Conservation (phyloP, 2,113 vertebrate genomes). For the Lasiurus borealis region DNA sequence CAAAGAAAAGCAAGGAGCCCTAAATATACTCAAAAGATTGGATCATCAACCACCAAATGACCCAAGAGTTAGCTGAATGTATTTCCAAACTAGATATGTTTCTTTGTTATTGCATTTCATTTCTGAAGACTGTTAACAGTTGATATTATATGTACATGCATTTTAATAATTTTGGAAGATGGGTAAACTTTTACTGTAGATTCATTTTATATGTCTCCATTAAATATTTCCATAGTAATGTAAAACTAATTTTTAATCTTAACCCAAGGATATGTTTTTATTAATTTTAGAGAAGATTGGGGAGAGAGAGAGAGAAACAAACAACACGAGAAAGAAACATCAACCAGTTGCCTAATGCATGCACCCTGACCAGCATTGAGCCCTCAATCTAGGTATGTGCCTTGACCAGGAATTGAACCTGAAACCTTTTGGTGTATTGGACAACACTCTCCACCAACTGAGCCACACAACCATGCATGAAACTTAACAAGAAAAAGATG, state of each 20-base stretch:
- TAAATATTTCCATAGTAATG: not conserved
- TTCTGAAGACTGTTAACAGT: not conserved
- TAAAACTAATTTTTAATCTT: not conserved
- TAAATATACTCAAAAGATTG: not conserved
- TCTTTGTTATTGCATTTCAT: conserved; percentile 19
- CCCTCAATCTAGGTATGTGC: not conserved
- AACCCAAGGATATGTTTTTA: not conserved
- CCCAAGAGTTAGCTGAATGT: conserved; percentile 7
- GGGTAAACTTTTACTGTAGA: not conserved
- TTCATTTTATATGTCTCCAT: conserved; percentile 8
- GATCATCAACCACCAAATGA: conserved; percentile 38
- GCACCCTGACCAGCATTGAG: not conserved
- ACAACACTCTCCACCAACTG: too few species aligned
- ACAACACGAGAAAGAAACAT: not conserved
- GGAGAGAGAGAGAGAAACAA: not conserved
- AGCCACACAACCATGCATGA: too few species aligned
- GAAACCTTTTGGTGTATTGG: too few species aligned
- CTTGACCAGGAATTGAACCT: not conserved
- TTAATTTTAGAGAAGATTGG: not conserved
- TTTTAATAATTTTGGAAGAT: conserved; percentile 38
- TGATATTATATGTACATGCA: conserved; percentile 9
- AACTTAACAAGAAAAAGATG: not conserved
- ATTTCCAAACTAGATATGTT: not conserved
- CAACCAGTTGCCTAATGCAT: not conserved
- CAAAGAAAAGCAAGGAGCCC: not conserved